These are phyloP conservation scores for Lepidochitona cinerea DNA, from an alignment of 2,888 invertebrate genomes.

Conservation along the genomic window DNA sequence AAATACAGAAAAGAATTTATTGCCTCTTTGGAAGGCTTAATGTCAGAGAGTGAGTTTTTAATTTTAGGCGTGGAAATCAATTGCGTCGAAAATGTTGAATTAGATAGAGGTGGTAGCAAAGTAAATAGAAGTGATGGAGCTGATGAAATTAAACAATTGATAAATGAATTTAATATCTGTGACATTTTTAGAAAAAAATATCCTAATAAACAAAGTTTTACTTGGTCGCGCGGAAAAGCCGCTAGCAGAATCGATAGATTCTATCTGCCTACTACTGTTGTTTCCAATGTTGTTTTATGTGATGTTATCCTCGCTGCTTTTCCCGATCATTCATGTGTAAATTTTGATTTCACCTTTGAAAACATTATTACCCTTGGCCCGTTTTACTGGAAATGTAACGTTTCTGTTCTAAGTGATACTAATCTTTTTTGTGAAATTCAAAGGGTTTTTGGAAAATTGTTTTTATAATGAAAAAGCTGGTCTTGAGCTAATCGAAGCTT, in stretches of 20 bases:
- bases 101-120: slow-evolving; percentile 25
- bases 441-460: background rate
- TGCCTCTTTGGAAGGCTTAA: background rate
- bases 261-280: background rate
- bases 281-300: background rate
- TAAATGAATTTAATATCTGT: slow-evolving; percentile 16
- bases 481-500: background rate
- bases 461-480: background rate
- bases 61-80: slow-evolving; percentile 26
- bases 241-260: background rate
- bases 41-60: background rate
- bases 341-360: background rate
- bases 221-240: background rate
- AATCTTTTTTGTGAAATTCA: background rate
- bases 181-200: slow-evolving; percentile 15
- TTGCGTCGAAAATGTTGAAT: slow-evolving; percentile 16
- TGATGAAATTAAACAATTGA: slow-evolving; percentile 12
- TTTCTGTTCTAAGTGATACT: background rate
- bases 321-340: background rate
- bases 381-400: background rate
- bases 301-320: background rate
- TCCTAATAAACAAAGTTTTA: slow-evolving; percentile 8
- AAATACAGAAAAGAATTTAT: background rate
- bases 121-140: slow-evolving; percentile 7
- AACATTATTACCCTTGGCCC: background rate